These are phyloP conservation scores for Platycercus adscitus DNA, from an alignment of 2,113 vertebrate species.

Conservation along the genomic window DNA sequence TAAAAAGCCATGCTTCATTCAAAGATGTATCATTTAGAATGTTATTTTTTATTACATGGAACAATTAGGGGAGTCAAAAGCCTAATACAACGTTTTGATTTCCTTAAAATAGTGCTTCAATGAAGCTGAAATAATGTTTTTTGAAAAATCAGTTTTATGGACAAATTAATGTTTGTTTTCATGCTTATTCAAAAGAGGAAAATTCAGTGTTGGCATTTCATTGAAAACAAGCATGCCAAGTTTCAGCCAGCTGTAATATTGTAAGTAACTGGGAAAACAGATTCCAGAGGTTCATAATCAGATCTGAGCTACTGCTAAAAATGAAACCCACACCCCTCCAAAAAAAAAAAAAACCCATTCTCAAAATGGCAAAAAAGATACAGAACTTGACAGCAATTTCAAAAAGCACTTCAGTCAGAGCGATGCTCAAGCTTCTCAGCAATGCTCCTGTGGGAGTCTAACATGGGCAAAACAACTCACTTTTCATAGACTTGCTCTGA, in stretches of 20 bases:
- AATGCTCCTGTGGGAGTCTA: not conserved
- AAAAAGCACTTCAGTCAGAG: not conserved
- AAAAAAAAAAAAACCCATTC: not conserved
- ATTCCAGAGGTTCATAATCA: conserved; percentile 43
- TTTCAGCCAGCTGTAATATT: conserved; percentile 50
- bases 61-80: conserved; percentile 36
- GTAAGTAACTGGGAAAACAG: not conserved
- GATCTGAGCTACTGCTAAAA: not conserved
- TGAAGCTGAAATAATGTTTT: conserved; percentile 14
- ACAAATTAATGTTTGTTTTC: conserved; percentile 57
- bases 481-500: not conserved
- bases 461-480: not conserved
- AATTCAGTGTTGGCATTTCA: conserved; percentile 38
- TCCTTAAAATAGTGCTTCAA: conserved; percentile 25
- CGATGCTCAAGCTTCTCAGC: not conserved
- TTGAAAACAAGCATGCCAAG: conserved; percentile 25
- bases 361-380: not conserved
- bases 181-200: conserved; percentile 21
- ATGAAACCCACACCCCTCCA: not conserved
- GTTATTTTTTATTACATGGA: conserved; percentile 3
- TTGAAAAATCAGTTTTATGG: conserved; percentile 14
- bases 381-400: not conserved
- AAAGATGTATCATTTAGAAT: not conserved
- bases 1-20: not conserved
- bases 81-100: conserved; percentile 13